phyloP scores from a whole-genome alignment of 2,888 invertebrate species.

The Hydrotaea cyrtoneurina region DNA sequence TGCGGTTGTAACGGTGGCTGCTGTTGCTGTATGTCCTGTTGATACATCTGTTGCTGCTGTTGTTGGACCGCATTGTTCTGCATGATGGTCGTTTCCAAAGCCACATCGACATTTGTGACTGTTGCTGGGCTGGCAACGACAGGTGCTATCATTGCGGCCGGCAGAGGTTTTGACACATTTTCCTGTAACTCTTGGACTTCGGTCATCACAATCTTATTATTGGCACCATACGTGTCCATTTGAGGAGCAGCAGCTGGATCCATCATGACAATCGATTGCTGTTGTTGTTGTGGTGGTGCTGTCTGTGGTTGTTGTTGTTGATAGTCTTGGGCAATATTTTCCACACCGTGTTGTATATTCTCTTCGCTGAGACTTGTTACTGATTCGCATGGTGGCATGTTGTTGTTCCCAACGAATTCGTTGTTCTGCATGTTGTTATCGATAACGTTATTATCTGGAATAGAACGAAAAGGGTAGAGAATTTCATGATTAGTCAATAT shows the following conservation, averaged over 20 bases:
- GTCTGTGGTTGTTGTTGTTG: constrained; percentile 55
- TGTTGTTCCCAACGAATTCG: constrained; percentile 36
- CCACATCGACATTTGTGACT: constrained; percentile 53
- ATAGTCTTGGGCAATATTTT: constrained; percentile 66
- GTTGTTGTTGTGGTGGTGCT: constrained; percentile 35
- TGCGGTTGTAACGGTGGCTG: constrained; percentile 61
- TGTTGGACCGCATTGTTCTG: constrained; percentile 37
- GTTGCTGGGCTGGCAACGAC: constrained; percentile 34
- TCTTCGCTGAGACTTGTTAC: constrained; percentile 65
- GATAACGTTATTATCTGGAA: constrained; percentile 49
- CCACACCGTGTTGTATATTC: constrained; percentile 60
- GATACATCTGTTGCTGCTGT: constrained; percentile 38
- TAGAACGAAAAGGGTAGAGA: neutral
- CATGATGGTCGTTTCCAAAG: constrained; percentile 60
- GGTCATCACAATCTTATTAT: constrained; percentile 46
- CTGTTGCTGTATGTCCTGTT: constrained; percentile 45
- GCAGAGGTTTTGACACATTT: constrained; percentile 16
- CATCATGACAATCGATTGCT: constrained; percentile 14
- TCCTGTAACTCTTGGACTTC: constrained; percentile 60
- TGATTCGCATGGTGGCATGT: constrained; percentile 63
- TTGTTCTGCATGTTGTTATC: constrained; percentile 44
- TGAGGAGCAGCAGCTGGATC: constrained; percentile 20
- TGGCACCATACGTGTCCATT: constrained; percentile 35
- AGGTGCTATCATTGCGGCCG: constrained; percentile 1
- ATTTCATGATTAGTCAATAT: constrained; percentile 11